These are phyloP conservation scores for Paramormyrops kingsleyae DNA, from an alignment of 2,113 vertebrate genomes.

Conservation along the genomic window DNA sequence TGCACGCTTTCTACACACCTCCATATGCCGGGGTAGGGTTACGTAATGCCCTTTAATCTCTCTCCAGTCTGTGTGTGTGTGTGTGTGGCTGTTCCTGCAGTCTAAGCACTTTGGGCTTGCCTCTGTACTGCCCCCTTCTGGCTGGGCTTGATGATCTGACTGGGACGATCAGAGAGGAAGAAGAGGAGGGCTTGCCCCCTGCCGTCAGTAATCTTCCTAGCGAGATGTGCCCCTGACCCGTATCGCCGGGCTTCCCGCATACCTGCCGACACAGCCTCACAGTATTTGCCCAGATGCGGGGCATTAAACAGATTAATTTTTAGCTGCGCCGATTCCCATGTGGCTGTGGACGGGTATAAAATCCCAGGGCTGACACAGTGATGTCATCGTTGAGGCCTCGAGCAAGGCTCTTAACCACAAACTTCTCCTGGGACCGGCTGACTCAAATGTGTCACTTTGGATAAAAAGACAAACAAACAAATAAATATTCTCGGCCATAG, in stretches of 20 bases:
- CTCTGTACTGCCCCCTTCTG: background rate
- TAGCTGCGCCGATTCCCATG: constrained; percentile 26
- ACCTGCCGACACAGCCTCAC: background rate
- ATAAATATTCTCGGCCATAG: background rate
- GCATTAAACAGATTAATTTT: constrained; percentile 31
- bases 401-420: background rate
- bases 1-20: background rate
- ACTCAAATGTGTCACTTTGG: background rate
- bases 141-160: background rate
- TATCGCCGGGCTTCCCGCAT: background rate
- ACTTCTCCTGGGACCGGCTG: background rate
- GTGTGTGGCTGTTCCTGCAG: background rate
- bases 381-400: background rate
- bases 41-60: background rate
- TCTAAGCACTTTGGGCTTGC: background rate
- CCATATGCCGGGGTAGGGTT: background rate
- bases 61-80: no score
- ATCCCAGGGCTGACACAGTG: background rate
- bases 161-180: background rate
- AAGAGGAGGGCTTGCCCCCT: background rate
- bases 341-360: background rate
- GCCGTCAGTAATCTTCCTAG: background rate
- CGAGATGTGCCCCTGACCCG: background rate
- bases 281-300: constrained; percentile 9
- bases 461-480: background rate